Evolutionary conservation across 1,140 invertebrate genomes (phyloP).

Genomic region (Diachasma alloeum): DNA sequence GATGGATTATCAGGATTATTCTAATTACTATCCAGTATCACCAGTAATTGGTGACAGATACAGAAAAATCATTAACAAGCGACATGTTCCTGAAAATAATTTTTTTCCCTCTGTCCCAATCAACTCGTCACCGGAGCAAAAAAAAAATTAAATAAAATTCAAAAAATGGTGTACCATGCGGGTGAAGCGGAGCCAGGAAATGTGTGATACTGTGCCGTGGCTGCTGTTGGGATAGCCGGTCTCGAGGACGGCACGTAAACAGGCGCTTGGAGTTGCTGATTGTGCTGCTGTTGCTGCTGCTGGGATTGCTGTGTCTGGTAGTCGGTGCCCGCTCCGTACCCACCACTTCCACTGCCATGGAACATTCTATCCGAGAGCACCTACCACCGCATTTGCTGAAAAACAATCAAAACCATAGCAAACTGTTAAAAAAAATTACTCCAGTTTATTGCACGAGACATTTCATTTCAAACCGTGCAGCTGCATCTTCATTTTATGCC

Average conservation of each 20-base stretch:
- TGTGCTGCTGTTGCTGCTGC: slow-evolving; percentile 58
- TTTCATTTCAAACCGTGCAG: not conserved
- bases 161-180: slow-evolving; percentile 48
- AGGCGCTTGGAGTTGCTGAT: slow-evolving; percentile 57
- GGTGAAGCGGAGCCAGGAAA: slow-evolving; percentile 59
- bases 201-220: slow-evolving; percentile 60
- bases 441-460: not conserved
- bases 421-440: not conserved
- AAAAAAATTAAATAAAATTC: too few species aligned
- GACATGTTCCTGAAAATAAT: too few species aligned
- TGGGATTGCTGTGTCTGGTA: slow-evolving; percentile 59
- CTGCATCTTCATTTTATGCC: too few species aligned
- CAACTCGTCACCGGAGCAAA: too few species aligned
- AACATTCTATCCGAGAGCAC: slow-evolving; percentile 55
- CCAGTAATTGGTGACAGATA: too few species aligned
- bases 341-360: slow-evolving; percentile 61
- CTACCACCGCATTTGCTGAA: slow-evolving; percentile 48
- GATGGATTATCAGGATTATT: too few species aligned
- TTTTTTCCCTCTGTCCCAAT: too few species aligned
- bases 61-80: too few species aligned
- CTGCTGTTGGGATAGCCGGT: slow-evolving; percentile 56
- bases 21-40: too few species aligned
- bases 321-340: slow-evolving; percentile 60
- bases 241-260: slow-evolving; percentile 62
- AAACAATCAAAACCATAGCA: not conserved